Conservation (phyloP, 2,797 vertebrate genomes). For the Pteronotus mesoamericanus region DNA sequence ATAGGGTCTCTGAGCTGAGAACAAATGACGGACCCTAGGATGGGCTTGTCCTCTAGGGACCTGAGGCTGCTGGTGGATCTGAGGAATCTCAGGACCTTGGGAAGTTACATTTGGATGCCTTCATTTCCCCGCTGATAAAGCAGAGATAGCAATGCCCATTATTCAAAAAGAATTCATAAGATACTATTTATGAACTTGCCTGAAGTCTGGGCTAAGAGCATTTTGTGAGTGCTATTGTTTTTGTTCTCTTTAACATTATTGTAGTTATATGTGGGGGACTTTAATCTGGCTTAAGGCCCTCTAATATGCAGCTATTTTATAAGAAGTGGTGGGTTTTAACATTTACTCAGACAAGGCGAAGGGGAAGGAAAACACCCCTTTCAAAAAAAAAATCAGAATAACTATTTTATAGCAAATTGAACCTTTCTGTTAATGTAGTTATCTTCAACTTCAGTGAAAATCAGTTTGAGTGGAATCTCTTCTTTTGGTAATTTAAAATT, state of each 20-base stretch:
- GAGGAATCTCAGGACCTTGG: background rate
- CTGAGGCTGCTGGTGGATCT: background rate
- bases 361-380: background rate
- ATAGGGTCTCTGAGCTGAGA: background rate
- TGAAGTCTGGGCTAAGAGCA: background rate
- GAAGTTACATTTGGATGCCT: background rate
- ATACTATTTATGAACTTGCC: background rate
- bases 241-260: background rate
- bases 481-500: slow-evolving; percentile 49
- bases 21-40: background rate
- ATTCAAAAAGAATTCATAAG: background rate
- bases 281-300: background rate
- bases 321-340: slow-evolving; percentile 53
- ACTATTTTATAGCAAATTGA: slow-evolving; percentile 45
- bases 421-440: slow-evolving; percentile 58
- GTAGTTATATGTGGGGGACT: slow-evolving; percentile 27
- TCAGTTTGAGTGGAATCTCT: slow-evolving; percentile 62
- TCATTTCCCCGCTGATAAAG: background rate
- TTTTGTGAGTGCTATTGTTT: background rate
- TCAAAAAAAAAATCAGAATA: background rate
- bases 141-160: background rate
- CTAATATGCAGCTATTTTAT: slow-evolving; percentile 10
- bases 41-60: background rate
- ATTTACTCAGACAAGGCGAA: slow-evolving; percentile 32
- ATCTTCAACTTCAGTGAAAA: slow-evolving; percentile 62